Conservation (phyloP, 2,888 invertebrate genomes). For the Heteromurus nitidus region DNA sequence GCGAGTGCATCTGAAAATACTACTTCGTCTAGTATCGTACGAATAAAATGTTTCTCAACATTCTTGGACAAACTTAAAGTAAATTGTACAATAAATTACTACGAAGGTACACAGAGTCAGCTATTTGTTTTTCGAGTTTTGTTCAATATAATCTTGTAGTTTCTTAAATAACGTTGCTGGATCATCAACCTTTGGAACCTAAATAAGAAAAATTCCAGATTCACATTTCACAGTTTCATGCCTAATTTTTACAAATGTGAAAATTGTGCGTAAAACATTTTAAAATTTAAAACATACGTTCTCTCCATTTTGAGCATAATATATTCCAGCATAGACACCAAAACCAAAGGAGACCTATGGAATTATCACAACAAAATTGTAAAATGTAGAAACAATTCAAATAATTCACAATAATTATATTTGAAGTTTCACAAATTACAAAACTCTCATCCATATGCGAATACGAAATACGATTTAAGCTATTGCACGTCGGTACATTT, state of each 20-base stretch:
- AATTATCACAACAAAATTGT: background rate
- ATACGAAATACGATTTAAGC: background rate
- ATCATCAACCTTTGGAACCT: conserved; percentile 91
- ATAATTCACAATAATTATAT: background rate
- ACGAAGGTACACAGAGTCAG: too few relatives aligned
- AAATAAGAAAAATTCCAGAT: conserved; percentile 72
- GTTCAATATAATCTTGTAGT: conserved; percentile 83
- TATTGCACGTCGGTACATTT: too few relatives aligned
- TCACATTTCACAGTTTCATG: background rate
- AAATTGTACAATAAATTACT: too few relatives aligned
- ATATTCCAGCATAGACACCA: conserved; percentile 85
- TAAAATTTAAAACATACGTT: conserved; percentile 43
- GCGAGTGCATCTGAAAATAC: too few relatives aligned
- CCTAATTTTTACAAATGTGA: background rate
- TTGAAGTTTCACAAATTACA: background rate
- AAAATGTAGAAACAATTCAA: conserved; percentile 68
- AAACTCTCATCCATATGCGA: background rate
- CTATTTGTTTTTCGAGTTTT: conserved; percentile 77
- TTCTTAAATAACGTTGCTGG: conserved; percentile 84
- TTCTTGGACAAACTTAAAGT: too few relatives aligned
- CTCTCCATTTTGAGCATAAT: conserved; percentile 85
- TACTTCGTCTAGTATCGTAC: too few relatives aligned
- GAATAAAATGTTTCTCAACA: too few relatives aligned
- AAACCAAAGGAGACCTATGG: conserved; percentile 82
- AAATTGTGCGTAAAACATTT: background rate